These are phyloP conservation scores for Nansenia antarctica DNA, from an alignment of 2,113 vertebrate species.

Conservation along the genomic window DNA sequence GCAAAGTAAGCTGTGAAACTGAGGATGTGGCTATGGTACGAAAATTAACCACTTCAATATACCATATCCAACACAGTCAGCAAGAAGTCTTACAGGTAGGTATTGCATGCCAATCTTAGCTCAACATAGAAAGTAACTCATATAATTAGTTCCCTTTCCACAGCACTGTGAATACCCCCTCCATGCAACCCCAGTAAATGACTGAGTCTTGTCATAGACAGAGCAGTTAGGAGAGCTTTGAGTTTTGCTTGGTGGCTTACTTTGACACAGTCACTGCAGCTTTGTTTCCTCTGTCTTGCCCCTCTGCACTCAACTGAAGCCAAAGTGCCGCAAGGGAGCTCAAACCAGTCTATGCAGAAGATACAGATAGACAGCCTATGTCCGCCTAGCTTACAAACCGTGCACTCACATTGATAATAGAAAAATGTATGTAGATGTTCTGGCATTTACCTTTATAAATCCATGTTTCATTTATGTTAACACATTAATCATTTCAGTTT, in stretches of 20 bases:
- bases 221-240: conserved; percentile 10
- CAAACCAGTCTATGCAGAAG: neutral
- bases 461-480: neutral
- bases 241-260: neutral
- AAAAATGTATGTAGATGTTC: neutral
- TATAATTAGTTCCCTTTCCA: neutral
- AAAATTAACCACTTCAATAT: neutral
- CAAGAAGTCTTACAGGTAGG: too few species aligned
- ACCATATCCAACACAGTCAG: neutral
- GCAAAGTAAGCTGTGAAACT: too few species aligned
- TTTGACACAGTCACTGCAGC: neutral
- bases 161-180: neutral
- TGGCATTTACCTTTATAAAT: neutral
- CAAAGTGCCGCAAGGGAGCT: neutral
- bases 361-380: neutral
- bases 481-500: too few species aligned
- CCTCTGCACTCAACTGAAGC: too few species aligned
- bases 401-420: neutral
- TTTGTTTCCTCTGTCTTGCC: neutral
- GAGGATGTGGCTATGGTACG: neutral
- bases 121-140: neutral
- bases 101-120: too few species aligned
- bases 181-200: too few species aligned
- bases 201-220: neutral
- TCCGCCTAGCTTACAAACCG: neutral